Evolutionary conservation across 2,113 vertebrate species (phyloP).

Genomic region (Cariama cristata): DNA sequence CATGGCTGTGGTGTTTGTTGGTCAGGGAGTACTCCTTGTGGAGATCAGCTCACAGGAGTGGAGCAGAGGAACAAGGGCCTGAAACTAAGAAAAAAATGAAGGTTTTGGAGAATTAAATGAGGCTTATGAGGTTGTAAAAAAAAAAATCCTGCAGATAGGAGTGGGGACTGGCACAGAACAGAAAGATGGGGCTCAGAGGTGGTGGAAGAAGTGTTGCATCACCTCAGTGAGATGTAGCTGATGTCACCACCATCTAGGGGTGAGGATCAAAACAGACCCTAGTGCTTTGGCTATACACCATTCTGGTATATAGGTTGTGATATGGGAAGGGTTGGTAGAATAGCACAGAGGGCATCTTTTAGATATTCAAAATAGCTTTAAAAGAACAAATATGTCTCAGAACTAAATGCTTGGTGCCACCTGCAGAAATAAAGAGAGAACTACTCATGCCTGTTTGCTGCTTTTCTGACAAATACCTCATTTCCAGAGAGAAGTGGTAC

Average conservation of each 20-base stretch:
- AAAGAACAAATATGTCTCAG: neutral
- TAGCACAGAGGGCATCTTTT: neutral
- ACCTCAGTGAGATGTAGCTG: neutral
- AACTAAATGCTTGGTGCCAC: constrained; percentile 37
- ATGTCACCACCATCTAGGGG: neutral
- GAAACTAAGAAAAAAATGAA: neutral
- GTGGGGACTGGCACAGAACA: neutral
- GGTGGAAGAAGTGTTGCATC: neutral
- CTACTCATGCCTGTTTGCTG: neutral
- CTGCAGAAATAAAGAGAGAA: constrained; percentile 33
- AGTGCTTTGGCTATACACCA: neutral
- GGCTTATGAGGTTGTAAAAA: neutral
- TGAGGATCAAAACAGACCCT: neutral
- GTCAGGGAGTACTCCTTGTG: neutral
- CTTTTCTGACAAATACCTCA: neutral
- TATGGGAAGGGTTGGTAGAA: neutral
- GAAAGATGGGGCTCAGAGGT: neutral
- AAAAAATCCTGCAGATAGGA: neutral
- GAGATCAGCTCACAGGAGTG: neutral
- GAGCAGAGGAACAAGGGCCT: neutral
- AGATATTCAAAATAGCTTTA: neutral
- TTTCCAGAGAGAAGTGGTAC: neutral
- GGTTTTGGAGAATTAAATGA: neutral
- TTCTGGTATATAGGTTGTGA: neutral
- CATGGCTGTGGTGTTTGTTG: fast-evolving